These are phyloP conservation scores for Notoglanidium macrostoma DNA, from an alignment of 2,797 vertebrate species.

Conservation along the genomic window DNA sequence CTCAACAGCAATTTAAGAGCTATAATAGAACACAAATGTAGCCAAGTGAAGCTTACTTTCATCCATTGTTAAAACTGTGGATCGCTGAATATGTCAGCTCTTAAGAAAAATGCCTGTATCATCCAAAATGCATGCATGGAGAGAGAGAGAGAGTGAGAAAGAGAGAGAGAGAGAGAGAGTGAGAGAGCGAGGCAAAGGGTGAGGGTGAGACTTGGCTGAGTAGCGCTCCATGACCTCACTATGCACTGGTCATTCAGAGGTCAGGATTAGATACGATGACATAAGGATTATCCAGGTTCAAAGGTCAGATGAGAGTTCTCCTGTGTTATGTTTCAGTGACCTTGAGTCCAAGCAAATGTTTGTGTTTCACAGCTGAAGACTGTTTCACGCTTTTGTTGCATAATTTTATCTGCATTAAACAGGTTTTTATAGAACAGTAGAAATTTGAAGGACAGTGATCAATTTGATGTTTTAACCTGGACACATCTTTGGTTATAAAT, in stretches of 20 bases:
- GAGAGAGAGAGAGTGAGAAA: background rate
- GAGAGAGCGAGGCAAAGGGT: background rate
- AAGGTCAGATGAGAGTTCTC: conserved; percentile 50
- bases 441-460: background rate
- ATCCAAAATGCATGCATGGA: background rate
- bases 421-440: background rate
- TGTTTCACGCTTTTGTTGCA: conserved; percentile 1
- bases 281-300: conserved; percentile 53
- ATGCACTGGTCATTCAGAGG: conserved; percentile 36
- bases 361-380: conserved; percentile 37
- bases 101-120: background rate
- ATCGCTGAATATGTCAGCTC: background rate
- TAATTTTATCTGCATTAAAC: background rate
- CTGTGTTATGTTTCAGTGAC: conserved; percentile 52
- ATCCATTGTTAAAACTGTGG: background rate
- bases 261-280: conserved; percentile 52
- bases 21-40: background rate
- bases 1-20: conserved; percentile 10
- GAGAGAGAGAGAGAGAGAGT: background rate
- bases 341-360: conserved; percentile 47
- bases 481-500: background rate
- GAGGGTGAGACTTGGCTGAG: background rate
- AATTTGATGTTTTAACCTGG: conserved; percentile 25
- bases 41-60: background rate
- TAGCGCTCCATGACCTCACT: conserved; percentile 32